phyloP scores from a whole-genome alignment of 2,113 vertebrate species.

The Solenodon paradoxus region DNA sequence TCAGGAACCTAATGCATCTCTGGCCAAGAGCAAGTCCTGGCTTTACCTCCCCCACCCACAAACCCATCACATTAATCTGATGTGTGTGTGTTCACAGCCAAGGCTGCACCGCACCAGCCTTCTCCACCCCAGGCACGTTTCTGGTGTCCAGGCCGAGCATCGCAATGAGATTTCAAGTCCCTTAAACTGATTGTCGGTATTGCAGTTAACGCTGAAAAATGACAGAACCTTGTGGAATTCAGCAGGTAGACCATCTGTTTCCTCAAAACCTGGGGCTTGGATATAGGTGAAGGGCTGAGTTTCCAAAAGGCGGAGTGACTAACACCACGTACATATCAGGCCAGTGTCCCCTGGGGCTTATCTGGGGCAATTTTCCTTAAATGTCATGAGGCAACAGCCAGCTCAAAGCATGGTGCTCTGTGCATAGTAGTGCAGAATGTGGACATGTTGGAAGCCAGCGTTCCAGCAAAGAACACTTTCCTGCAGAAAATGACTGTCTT shows the following conservation, averaged over 20 bases:
- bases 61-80: conserved; percentile 67
- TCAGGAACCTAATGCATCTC: conserved; percentile 51
- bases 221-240: conserved; percentile 57
- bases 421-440: conserved; percentile 46
- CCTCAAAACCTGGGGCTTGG: conserved; percentile 67
- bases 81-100: conserved; percentile 64
- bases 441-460: conserved; percentile 25
- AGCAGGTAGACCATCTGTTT: conserved; percentile 58
- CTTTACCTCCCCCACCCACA: conserved; percentile 55
- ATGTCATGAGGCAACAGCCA: conserved; percentile 44
- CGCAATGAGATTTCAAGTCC: conserved; percentile 72
- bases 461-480: conserved; percentile 52
- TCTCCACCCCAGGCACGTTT: conserved; percentile 60
- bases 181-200: conserved; percentile 68
- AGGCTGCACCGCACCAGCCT: conserved; percentile 64
- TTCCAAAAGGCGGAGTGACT: conserved; percentile 62
- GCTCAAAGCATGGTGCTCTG: conserved; percentile 33
- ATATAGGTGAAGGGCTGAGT: conserved; percentile 60
- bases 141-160: conserved; percentile 57
- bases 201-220: conserved; percentile 64
- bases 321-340: too few relatives aligned
- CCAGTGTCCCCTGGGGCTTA: neutral
- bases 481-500: conserved; percentile 34
- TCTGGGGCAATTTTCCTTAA: neutral
- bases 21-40: conserved; percentile 56